A percentile compares a stretch with the other conserved stretches of the same genome.
These are phyloP conservation scores for Theonella swinhoei DNA, from an alignment of 37 sponge, comb jelly and placozoan species.

Conservation along the genomic window DNA sequence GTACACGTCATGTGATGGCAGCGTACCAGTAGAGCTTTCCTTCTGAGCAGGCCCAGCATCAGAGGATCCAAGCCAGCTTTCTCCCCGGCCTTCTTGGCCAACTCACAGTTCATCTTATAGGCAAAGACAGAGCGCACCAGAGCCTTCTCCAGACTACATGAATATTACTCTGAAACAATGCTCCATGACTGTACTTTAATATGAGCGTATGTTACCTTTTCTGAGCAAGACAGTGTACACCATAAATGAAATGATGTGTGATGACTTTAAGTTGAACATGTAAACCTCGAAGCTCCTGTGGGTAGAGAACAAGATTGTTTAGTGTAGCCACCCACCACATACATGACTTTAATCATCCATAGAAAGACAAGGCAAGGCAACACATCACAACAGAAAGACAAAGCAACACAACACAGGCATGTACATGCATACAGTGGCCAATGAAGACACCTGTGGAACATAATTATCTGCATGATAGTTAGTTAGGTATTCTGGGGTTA, in stretches of 20 bases:
- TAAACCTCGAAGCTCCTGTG: not conserved
- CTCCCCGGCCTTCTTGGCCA: not conserved
- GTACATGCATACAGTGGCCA: no score
- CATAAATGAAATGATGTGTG: conserved; percentile 17
- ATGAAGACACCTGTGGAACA: no score
- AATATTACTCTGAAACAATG: no score
- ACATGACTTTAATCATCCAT: no score
- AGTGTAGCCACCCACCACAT: no score
- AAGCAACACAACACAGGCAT: no score
- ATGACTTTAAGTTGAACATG: not conserved
- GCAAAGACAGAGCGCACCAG: conserved; percentile 13
- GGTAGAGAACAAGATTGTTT: no score
- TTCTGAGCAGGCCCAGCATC: not conserved
- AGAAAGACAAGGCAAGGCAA: no score
- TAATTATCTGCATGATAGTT: no score
- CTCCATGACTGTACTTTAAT: not conserved
- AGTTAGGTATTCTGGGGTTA: no score
- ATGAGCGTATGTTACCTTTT: not conserved
- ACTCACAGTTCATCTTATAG: not conserved
- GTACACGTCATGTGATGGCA: no score
- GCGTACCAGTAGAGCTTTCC: conserved; percentile 1
- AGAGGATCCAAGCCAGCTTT: not conserved
- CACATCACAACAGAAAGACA: no score
- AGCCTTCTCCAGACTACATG: conserved; percentile 14
- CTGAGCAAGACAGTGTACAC: conserved; percentile 6